phyloP scores from a whole-genome alignment of 2,888 invertebrate genomes.

The Euplagia quadripunctaria region DNA sequence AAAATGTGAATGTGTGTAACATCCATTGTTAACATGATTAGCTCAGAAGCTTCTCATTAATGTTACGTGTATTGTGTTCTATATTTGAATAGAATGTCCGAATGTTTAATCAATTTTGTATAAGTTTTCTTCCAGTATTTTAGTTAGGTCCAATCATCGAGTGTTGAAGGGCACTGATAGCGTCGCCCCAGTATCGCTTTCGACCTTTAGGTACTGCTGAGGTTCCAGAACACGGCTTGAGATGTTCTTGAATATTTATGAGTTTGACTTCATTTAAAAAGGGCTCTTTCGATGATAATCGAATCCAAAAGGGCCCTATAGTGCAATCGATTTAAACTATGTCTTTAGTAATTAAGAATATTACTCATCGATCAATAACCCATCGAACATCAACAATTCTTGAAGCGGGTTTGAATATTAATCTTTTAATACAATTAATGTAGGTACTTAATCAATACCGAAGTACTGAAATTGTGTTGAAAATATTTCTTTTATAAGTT shows the following conservation, averaged over 20 bases:
- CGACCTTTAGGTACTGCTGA: background rate
- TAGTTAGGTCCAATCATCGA: too few relatives aligned
- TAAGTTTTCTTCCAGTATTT: too few relatives aligned
- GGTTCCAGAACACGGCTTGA: background rate
- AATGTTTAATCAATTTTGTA: too few relatives aligned
- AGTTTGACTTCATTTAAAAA: background rate
- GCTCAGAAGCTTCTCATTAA: conserved; percentile 6
- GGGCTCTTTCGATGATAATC: background rate
- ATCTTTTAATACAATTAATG: background rate
- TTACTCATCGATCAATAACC: background rate
- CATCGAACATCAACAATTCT: background rate
- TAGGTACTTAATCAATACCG: background rate
- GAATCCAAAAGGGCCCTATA: too few relatives aligned
- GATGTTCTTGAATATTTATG: background rate
- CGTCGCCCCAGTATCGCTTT: background rate
- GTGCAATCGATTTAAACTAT: too few relatives aligned
- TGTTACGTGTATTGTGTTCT: conserved; percentile 2
- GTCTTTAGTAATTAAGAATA: background rate
- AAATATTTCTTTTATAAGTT: background rate
- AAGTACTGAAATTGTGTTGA: background rate
- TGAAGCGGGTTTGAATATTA: background rate
- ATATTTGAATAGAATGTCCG: conserved; percentile 3
- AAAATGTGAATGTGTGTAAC: background rate
- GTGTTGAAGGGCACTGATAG: too few relatives aligned
- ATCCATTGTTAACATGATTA: conserved; percentile 25